phyloP scores from a whole-genome alignment of 2,113 vertebrate species.

The Cephalophus harveyi region DNA sequence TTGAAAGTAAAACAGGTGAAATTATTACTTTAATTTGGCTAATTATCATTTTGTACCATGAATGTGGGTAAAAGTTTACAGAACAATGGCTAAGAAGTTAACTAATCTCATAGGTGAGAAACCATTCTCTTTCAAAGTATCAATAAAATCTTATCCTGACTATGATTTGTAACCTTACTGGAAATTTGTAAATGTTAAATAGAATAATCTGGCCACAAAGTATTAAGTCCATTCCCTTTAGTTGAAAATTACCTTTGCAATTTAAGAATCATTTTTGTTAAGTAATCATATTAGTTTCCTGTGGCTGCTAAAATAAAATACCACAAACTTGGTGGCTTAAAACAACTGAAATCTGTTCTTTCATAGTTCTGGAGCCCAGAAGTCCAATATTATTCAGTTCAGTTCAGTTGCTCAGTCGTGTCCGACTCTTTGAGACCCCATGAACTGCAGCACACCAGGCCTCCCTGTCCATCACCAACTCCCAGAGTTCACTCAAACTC shows the following conservation, averaged over 20 bases:
- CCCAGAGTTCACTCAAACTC: no score
- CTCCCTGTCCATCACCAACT: no score
- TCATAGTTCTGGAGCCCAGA: background rate
- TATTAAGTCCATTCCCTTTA: background rate
- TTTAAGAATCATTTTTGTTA: background rate
- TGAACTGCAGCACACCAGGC: background rate
- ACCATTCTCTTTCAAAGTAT: background rate
- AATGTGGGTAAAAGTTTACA: background rate
- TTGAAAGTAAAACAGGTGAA: constrained; percentile 30
- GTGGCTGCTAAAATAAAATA: background rate
- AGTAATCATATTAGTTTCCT: background rate
- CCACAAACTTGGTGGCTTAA: background rate
- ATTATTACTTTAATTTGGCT: constrained; percentile 27
- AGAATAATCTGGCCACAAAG: constrained; percentile 17
- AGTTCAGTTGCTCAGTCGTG: background rate
- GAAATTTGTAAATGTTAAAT: background rate
- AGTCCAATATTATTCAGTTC: background rate
- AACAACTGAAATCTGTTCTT: background rate
- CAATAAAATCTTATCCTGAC: background rate
- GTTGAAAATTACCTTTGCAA: constrained; percentile 23
- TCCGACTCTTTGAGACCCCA: background rate
- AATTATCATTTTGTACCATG: constrained; percentile 19
- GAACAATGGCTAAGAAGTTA: background rate
- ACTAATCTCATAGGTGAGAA: background rate
- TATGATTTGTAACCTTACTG: background rate